phyloP scores from a whole-genome alignment of 2,113 vertebrate genomes.

The Nibea albiflora region DNA sequence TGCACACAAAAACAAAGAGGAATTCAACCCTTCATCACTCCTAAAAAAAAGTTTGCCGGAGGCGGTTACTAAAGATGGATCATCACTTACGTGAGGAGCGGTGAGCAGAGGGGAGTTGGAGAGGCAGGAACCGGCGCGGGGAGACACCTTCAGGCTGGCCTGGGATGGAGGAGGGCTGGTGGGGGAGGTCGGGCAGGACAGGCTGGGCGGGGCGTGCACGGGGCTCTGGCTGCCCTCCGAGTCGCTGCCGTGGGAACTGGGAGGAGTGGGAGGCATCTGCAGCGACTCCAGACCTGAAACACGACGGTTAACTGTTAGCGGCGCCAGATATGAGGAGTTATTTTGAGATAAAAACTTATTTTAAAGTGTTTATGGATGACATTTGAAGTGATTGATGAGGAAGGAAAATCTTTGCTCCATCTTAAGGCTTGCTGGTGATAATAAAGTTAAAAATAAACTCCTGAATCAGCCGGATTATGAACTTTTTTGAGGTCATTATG shows the following conservation, averaged over 20 bases:
- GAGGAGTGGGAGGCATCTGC: conserved; percentile 96
- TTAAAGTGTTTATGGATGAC: too few species aligned
- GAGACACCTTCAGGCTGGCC: conserved; percentile 82
- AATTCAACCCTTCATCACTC: not conserved
- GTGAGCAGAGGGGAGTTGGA: conserved; percentile 97
- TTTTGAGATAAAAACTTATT: not conserved
- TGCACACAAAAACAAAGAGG: conserved; percentile 51
- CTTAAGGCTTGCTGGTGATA: too few species aligned
- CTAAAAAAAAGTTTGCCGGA: not conserved
- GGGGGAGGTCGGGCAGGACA: conserved; percentile 86
- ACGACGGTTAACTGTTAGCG: accelerated
- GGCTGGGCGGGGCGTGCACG: conserved; percentile 84
- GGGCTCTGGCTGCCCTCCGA: conserved; percentile 96
- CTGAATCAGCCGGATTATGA: not conserved
- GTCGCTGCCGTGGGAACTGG: conserved; percentile 96
- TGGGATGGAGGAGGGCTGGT: conserved; percentile 87
- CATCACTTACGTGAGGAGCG: conserved; percentile 89
- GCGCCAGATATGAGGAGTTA: not conserved
- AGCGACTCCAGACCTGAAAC: conserved; percentile 86
- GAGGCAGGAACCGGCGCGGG: conserved; percentile 87
- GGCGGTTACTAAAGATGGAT: not conserved
- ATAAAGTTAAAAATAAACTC: not conserved
- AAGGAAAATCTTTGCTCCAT: too few species aligned
- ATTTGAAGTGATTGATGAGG: too few species aligned
- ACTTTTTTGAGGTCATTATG: not conserved